phyloP scores from a whole-genome alignment of 1,140 invertebrate genomes.

The Probaryconus sp. region DNA sequence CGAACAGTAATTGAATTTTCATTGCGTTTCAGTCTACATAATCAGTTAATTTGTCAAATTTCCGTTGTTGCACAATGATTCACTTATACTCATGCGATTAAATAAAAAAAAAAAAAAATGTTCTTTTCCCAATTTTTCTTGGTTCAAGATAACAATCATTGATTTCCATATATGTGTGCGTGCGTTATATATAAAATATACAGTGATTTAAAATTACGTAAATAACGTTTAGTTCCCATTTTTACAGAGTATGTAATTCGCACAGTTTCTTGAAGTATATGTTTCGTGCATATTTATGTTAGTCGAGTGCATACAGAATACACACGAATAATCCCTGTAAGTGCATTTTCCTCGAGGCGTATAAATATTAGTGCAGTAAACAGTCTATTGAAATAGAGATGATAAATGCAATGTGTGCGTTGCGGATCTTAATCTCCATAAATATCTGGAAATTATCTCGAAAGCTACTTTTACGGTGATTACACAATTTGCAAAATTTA shows the following conservation, averaged over 20 bases:
- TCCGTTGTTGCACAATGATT: conserved; percentile 16
- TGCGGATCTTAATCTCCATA: neutral
- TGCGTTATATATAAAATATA: conserved; percentile 6
- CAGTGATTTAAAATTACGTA: conserved; percentile 14
- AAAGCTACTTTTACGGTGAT: neutral
- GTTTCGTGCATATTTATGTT: neutral
- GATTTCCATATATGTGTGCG: conserved; percentile 2
- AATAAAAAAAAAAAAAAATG: too few species aligned
- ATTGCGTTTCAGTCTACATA: conserved; percentile 11
- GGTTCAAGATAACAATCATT: neutral
- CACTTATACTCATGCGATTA: neutral
- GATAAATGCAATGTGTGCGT: conserved; percentile 4
- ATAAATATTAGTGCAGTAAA: conserved; percentile 9
- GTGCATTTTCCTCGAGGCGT: conserved; percentile 5
- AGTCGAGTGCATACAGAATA: too few species aligned
- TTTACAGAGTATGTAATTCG: conserved; percentile 2
- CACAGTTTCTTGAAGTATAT: conserved; percentile 9
- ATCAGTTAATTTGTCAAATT: conserved; percentile 10
- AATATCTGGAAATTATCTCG: conserved; percentile 4
- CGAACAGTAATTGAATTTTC: conserved; percentile 7
- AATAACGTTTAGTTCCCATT: conserved; percentile 1
- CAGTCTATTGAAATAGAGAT: conserved; percentile 22
- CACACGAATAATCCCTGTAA: too few species aligned
- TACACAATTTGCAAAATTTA: neutral
- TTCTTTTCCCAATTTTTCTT: too few species aligned